Conservation (phyloP, 2,113 vertebrate genomes). For the Cebidichthys violaceus region DNA sequence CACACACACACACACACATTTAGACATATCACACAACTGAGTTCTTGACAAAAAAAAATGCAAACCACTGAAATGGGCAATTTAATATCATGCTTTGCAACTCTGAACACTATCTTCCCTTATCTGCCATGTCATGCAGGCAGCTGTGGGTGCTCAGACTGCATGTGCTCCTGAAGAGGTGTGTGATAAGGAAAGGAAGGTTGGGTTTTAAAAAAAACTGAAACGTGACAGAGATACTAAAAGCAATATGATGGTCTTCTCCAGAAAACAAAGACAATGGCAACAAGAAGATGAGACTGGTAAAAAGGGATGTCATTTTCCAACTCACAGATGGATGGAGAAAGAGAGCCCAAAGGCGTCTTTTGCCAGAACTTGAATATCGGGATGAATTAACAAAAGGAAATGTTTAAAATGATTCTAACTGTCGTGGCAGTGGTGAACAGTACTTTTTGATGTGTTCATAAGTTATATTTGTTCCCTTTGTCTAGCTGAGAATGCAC, state of each 20-base stretch:
- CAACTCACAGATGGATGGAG: background rate
- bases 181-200: constrained; percentile 49
- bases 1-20: constrained; percentile 6
- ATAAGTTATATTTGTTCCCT: background rate
- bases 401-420: background rate
- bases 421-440: background rate
- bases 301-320: background rate
- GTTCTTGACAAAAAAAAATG: background rate
- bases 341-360: background rate
- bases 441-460: background rate
- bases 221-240: constrained; percentile 44
- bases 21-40: background rate
- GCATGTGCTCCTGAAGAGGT: constrained; percentile 42
- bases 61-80: constrained; percentile 65
- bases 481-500: background rate
- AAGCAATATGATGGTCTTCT: constrained; percentile 14
- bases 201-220: constrained; percentile 5
- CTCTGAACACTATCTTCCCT: constrained; percentile 59
- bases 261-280: constrained; percentile 5
- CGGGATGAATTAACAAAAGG: background rate
- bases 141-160: constrained; percentile 50
- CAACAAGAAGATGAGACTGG: constrained; percentile 1
- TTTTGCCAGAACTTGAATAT: background rate
- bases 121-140: constrained; percentile 64
- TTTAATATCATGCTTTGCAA: constrained; percentile 73